Conservation (phyloP, 1,140 invertebrate genomes). For the Magallana ariakensis region DNA sequence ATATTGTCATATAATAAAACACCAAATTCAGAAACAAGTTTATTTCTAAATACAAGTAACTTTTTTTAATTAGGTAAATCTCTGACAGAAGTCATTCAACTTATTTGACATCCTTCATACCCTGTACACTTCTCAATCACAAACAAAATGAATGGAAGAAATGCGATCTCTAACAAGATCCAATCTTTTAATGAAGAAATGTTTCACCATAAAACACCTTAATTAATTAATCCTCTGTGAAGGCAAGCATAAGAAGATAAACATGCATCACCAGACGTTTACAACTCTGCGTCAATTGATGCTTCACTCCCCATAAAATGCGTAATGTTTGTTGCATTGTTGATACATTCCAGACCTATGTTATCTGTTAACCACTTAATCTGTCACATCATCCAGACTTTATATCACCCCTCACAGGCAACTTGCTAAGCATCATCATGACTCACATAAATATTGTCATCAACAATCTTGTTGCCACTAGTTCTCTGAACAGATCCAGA, state of each 20-base stretch:
- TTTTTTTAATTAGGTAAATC: too few species aligned
- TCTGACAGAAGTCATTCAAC: not conserved
- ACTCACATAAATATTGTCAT: constrained; percentile 26
- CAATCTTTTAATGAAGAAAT: not conserved
- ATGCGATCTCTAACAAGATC: not conserved
- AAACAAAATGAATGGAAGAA: not conserved
- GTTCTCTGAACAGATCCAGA: not conserved
- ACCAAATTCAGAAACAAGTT: too few species aligned
- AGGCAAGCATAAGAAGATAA: constrained; percentile 17
- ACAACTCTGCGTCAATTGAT: constrained; percentile 3
- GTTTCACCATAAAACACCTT: constrained; percentile 1
- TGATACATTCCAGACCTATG: not conserved
- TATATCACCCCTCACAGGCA: not conserved
- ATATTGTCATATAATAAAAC: not conserved
- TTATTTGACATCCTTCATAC: not conserved
- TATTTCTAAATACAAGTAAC: too few species aligned
- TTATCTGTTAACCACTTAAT: not conserved
- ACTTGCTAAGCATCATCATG: not conserved
- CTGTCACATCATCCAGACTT: constrained; percentile 7
- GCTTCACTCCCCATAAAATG: constrained; percentile 25
- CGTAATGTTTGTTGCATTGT: constrained; percentile 26
- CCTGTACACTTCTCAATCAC: not conserved
- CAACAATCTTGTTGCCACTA: not conserved
- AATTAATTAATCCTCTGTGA: constrained; percentile 25
- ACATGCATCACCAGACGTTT: constrained; percentile 21